phyloP scores from a whole-genome alignment of 2,888 invertebrate species.

The Alentia gelatinosa region DNA sequence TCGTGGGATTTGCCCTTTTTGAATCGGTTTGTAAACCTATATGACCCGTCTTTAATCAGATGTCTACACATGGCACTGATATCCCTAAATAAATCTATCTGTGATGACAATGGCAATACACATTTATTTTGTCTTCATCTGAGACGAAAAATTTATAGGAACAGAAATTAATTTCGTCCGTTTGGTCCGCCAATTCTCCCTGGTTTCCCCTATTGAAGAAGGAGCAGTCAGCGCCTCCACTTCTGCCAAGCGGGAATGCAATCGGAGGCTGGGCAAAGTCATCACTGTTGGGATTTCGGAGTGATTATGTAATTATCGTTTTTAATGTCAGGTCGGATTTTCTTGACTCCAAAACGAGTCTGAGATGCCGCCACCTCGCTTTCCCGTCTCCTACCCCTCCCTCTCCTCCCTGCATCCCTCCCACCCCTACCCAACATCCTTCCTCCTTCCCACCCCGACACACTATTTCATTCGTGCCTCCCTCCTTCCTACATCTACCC shows the following conservation, averaged over 20 bases:
- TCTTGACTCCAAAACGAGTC: constrained; percentile 15
- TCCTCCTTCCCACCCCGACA: not conserved
- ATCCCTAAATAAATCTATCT: too few species aligned
- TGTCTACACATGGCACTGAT: too few species aligned
- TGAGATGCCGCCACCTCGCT: not conserved
- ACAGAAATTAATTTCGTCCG: too few species aligned
- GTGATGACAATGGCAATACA: too few species aligned
- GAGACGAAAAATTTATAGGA: too few species aligned
- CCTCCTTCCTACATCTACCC: not conserved
- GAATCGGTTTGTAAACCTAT: too few species aligned
- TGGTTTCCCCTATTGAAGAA: not conserved
- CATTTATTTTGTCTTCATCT: too few species aligned
- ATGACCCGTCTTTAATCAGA: too few species aligned
- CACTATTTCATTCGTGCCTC: not conserved
- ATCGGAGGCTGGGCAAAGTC: constrained; percentile 24
- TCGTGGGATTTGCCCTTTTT: too few species aligned
- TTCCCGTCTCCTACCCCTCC: not conserved
- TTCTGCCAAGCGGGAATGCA: constrained; percentile 28
- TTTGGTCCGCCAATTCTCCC: not conserved
- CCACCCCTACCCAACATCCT: not conserved
- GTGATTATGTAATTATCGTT: constrained; percentile 53
- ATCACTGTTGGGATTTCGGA: constrained; percentile 46
- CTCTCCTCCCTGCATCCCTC: not conserved
- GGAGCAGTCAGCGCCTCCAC: not conserved
- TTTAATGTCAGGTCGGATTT: constrained; percentile 46